phyloP scores from a whole-genome alignment of 2,888 invertebrate genomes.

The Spilarctia lutea region DNA sequence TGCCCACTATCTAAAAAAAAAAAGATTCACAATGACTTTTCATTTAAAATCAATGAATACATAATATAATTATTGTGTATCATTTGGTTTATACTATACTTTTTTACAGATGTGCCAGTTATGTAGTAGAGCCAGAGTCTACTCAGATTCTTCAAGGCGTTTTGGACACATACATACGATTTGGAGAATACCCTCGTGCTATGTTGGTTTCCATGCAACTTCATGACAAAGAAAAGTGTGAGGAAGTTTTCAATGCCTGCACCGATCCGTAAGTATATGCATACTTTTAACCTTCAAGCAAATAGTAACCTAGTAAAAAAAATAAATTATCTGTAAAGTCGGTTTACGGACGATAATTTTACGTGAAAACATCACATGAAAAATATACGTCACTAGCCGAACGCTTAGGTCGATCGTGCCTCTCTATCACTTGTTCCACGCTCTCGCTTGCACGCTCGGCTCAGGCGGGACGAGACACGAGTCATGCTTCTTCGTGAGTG shows the following conservation, averaged over 20 bases:
- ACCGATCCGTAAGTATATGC: constrained; percentile 90
- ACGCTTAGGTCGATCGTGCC: too few species aligned
- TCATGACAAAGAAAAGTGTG: constrained; percentile 92
- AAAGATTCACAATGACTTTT: not conserved
- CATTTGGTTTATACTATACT: not conserved
- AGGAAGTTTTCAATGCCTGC: constrained; percentile 94
- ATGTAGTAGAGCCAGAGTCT: constrained; percentile 98
- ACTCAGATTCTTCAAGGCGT: constrained; percentile 93
- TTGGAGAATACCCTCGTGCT: constrained; percentile 95
- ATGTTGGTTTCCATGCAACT: constrained; percentile 96
- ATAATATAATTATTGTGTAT: not conserved
- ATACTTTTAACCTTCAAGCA: not conserved
- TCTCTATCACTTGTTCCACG: too few species aligned
- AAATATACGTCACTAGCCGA: too few species aligned
- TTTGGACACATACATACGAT: constrained; percentile 94
- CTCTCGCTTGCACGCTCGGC: too few species aligned
- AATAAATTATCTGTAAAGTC: too few species aligned
- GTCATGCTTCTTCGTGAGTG: too few species aligned
- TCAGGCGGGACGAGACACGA: too few species aligned
- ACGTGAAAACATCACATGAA: too few species aligned
- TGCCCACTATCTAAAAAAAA: too few species aligned
- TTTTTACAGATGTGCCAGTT: constrained; percentile 94
- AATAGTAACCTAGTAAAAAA: too few species aligned
- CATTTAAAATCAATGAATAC: not conserved
- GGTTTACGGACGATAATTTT: too few species aligned